Conservation (phyloP, 2,113 vertebrate genomes). For the Pangasianodon hypophthalmus region DNA sequence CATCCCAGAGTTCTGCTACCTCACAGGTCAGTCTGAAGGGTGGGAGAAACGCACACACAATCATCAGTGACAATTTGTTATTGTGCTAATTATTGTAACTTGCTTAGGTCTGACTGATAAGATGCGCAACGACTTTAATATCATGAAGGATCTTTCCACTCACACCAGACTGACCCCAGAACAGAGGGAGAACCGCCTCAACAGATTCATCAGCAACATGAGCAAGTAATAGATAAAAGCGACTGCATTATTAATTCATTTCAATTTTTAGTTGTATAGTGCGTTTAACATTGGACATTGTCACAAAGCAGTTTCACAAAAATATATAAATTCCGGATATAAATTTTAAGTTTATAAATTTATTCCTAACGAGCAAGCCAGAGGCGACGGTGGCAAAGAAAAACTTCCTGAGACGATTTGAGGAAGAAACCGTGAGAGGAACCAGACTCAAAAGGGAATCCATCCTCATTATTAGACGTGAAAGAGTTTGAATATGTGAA, state of each 20-base stretch:
- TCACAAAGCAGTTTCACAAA: no score
- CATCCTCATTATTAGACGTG: no score
- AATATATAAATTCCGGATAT: no score
- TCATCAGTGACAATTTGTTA: not conserved
- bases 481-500: no score
- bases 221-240: conserved; percentile 70
- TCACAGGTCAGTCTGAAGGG: conserved; percentile 79
- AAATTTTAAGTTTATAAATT: no score
- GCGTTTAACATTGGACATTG: not conserved
- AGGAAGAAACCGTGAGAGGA: no score
- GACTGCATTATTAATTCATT: not conserved
- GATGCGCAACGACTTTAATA: conserved; percentile 85
- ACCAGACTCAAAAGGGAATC: no score
- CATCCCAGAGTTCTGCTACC: conserved; percentile 90
- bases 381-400: no score
- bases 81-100: not conserved
- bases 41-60: not conserved
- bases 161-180: conserved; percentile 86
- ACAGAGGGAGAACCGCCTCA: conserved; percentile 80
- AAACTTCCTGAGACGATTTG: no score
- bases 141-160: conserved; percentile 87
- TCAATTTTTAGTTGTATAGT: not conserved
- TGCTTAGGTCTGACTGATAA: conserved; percentile 85
- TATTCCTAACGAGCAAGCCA: no score
- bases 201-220: conserved; percentile 77